Evolutionary conservation across 2,888 invertebrate species (phyloP).

Genomic region (Torymus auratus): DNA sequence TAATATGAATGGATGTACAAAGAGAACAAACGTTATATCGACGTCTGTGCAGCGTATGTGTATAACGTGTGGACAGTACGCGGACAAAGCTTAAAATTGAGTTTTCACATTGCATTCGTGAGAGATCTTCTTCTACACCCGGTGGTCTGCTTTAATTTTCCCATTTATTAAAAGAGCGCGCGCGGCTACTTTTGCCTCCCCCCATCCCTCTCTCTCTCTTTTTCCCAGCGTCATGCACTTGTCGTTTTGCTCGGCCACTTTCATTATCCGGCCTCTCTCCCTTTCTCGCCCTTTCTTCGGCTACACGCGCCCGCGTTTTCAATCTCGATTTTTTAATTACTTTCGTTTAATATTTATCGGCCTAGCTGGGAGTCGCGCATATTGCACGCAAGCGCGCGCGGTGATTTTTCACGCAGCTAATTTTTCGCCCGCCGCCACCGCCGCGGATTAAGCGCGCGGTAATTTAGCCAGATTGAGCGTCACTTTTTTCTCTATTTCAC

Average conservation of each 20-base stretch:
- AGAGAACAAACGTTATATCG: no score
- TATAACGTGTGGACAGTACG: no score
- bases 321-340: constrained; percentile 26
- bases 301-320: background rate
- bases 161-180: constrained; percentile 29
- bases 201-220: no score
- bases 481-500: no score
- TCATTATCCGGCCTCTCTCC: constrained; percentile 11
- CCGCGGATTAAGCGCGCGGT: background rate
- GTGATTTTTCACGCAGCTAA: constrained; percentile 26
- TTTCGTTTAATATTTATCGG: constrained; percentile 47
- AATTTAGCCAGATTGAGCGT: constrained; percentile 15
- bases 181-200: background rate
- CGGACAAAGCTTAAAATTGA: no score
- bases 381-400: constrained; percentile 13
- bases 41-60: no score
- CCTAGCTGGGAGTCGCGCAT: background rate
- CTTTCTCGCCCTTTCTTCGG: background rate
- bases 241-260: background rate
- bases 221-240: background rate
- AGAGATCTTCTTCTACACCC: no score
- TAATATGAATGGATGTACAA: no score
- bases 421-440: constrained; percentile 4
- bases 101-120: no score
- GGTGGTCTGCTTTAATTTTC: constrained; percentile 37